Base-by-base conservation (phyloP, 2,113 vertebrate genomes). In the Melanotaenia duboulayi region DNA sequence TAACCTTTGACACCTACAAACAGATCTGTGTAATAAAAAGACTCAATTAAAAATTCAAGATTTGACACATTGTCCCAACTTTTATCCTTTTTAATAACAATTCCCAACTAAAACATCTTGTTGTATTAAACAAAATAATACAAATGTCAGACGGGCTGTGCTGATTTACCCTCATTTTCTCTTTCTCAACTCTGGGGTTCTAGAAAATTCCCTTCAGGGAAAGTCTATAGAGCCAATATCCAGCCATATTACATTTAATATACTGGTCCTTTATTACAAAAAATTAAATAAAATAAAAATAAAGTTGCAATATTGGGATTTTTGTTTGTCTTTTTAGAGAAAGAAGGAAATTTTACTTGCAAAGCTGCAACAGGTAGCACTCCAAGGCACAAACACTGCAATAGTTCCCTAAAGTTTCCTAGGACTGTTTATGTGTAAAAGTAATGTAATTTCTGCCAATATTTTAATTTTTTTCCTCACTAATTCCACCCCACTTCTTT, bases 1-100 rank as follows among this genome's bases (percentile, higher is more conserved):
- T 17, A 35, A 76, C 20, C 23, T 22, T 58, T 78, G 24, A 65
- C 24, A 63, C 4, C 37, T 58, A n/a, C n/a, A 10, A 61, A 40
- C 59, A 46, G 32, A 76, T 48, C 28, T 54, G n/a, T 39, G 5
- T 1, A 5, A 61, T 3, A 28, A 37, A 6, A 4, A 17, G 42
- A 44, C 16, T 19, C 5, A 7, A 42, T 42, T 16, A 7, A 42
- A 42, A 7, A 20, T 16, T 35, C 12, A 19, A 48, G 42, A 37
- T 23, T 65, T 51, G n/a, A 35, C 8, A 51, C 20, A 9, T 48
- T 37, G 0, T 35, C 10, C 9, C 35, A 28, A 9, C 44, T 22
- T 44, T 61, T 13, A n/a, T 17, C 20, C 22, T 32, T 65, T 32
- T 39, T 39, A 13, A 39, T 19, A 40, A 65, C 11, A 19, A 52